Evolutionary conservation across 1,140 invertebrate species (phyloP).

Genomic region (Ostrea edulis): DNA sequence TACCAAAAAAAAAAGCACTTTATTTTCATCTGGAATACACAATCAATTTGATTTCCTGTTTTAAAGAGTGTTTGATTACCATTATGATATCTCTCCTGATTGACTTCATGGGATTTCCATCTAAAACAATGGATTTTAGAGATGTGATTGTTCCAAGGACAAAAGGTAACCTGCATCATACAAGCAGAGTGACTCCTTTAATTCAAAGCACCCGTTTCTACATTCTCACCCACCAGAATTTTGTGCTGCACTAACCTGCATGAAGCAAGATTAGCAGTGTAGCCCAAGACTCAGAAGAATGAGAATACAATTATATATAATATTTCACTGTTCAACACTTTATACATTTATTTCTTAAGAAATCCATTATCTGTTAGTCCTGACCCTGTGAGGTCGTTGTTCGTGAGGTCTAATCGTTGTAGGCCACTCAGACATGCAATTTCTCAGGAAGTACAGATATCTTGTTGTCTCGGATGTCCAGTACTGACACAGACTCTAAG

Average conservation of each 20-base stretch:
- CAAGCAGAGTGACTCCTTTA: background rate
- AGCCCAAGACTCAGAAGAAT: too few species aligned
- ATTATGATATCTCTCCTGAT: slow-evolving; percentile 78
- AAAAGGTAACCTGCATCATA: slow-evolving; percentile 85
- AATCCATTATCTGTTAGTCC: slow-evolving; percentile 53
- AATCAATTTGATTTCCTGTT: background rate
- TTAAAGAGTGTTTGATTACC: slow-evolving; percentile 61
- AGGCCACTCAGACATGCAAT: slow-evolving; percentile 87
- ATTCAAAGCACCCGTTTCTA: too few species aligned
- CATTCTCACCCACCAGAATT: too few species aligned
- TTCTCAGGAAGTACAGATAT: slow-evolving; percentile 87
- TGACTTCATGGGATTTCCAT: slow-evolving; percentile 89
- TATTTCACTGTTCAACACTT: too few species aligned
- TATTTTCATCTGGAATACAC: too few species aligned
- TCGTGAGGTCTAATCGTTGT: slow-evolving; percentile 89
- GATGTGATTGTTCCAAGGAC: slow-evolving; percentile 88
- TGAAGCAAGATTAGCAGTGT: too few species aligned
- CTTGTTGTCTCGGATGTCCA: slow-evolving; percentile 84
- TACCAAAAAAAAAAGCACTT: too few species aligned
- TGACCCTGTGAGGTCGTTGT: slow-evolving; percentile 89
- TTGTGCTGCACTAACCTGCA: too few species aligned
- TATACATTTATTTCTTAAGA: background rate
- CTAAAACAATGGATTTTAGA: slow-evolving; percentile 89
- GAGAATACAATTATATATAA: too few species aligned
- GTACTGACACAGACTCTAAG: slow-evolving; percentile 78